A percentile compares a stretch with the other conserved stretches of the same genome.
These are phyloP conservation scores for Nipponia nippon DNA, from an alignment of 2,113 vertebrate species.

Conservation along the genomic window DNA sequence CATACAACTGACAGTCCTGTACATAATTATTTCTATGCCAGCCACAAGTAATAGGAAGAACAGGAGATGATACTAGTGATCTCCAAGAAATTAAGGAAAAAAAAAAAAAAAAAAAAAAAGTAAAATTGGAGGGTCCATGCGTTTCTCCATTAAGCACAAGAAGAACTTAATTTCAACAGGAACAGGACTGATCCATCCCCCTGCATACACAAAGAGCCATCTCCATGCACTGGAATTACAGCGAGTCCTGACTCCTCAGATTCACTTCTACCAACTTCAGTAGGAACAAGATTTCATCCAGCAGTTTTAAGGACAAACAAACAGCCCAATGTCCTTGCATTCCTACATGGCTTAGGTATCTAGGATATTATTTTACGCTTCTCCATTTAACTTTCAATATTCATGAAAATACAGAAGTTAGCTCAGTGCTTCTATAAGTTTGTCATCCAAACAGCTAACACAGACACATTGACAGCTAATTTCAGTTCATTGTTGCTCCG, in stretches of 20 bases:
- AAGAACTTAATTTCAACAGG: neutral
- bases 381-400: neutral
- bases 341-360: neutral
- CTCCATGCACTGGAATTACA: rapidly evolving
- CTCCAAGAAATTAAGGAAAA: neutral
- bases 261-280: neutral
- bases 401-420: neutral
- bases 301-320: neutral
- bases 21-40: neutral
- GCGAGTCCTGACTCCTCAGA: neutral
- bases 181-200: neutral
- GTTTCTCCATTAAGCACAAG: neutral
- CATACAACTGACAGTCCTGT: neutral
- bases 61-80: neutral
- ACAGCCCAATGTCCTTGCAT: neutral
- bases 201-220: neutral
- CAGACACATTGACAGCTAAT: neutral
- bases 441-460: neutral
- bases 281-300: neutral
- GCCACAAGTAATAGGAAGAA: neutral
- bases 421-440: neutral
- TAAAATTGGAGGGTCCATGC: neutral
- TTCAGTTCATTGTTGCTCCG: neutral
- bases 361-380: neutral
- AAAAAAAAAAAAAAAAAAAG: neutral